Base-by-base conservation (phyloP, 2,113 vertebrate species). In the Macrotis lagotis region DNA sequence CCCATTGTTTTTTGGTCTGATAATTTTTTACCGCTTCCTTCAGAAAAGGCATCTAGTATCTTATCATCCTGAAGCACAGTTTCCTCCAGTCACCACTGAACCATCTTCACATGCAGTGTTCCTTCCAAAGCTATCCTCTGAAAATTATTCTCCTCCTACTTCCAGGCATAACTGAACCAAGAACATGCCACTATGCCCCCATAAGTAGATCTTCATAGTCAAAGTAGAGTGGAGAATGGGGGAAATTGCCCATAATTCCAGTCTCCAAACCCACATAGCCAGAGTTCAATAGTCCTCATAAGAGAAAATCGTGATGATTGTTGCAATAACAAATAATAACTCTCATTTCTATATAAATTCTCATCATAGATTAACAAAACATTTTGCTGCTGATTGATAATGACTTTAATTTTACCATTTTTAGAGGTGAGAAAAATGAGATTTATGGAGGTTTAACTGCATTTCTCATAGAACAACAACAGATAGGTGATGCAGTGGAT, bases 1-100 rank as follows among this genome's bases (percentile, higher is more conserved):
- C 37, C 48, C 74, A 89, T n/a, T n/a, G 51, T 88, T 19, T 93
- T 51, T 47, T 94, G 92, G 10, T 51, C 91, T 93, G 95, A 94
- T 95, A 89, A 94, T 31, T 52, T 25, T 51, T 91, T 94, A 93
- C 52, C 3, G 22, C 92, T 96, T 95, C 96, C 97, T 96, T 53
- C 19, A 92, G 47, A 90, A 55, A 96, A 91, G 91, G 37, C 31
- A 66, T 25, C 8, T 48, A 25, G 14, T 53, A 83, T 96, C 88
- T 95, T 96, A 96, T 96, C 95, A 92, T 89, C 47, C 24, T 25
- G 47, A 8, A 92, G 6, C 89, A 91, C 16, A 31, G n/a, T 52
- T 96, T 97, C 95, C 90, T 96, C 89, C 50, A 48, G 0, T 24
- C 25, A 92, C 55, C 47, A 55, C 66, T 53, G 51, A n/a, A 6